Percentiles rank a stretch among this genome's conserved stretches.
phyloP scores from a whole-genome alignment of 2,113 vertebrate species.

The Sebastes schlegelii region DNA sequence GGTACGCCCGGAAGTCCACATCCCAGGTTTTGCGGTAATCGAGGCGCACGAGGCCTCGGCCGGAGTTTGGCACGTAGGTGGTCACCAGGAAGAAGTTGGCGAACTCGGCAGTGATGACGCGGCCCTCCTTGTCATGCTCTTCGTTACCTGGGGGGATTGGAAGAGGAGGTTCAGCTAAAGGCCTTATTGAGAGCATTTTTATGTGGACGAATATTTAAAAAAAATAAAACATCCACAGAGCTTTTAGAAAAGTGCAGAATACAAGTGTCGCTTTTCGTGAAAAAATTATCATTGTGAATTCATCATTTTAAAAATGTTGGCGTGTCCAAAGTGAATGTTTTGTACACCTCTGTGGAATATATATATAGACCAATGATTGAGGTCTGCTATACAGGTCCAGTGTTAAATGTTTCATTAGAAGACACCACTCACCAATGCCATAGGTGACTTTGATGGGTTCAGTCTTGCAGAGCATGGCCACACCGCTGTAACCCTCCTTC shows the following conservation, averaged over 20 bases:
- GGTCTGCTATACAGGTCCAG: not conserved
- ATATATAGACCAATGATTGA: not conserved
- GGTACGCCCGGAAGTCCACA: constrained; percentile 86
- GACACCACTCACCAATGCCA: constrained; percentile 87
- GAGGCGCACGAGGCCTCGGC: constrained; percentile 88
- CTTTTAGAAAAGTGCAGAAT: no score
- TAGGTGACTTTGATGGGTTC: constrained; percentile 89
- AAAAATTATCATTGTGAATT: no score
- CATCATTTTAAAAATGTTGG: no score
- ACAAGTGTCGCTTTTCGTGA: no score
- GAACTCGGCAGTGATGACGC: constrained; percentile 92
- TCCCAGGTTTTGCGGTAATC: constrained; percentile 94
- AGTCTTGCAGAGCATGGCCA: constrained; percentile 90
- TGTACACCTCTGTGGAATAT: no score
- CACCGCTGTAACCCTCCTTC: constrained; percentile 92
- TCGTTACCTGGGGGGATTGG: constrained; percentile 85
- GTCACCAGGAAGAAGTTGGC: constrained; percentile 88
- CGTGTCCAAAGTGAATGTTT: no score
- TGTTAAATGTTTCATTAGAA: not conserved
- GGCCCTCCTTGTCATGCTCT: constrained; percentile 92
- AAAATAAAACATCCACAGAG: no score
- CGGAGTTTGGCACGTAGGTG: constrained; percentile 89
- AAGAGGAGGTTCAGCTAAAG: not conserved
- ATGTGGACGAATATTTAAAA: no score
- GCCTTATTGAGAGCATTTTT: no score